Evolutionary conservation across 2,797 vertebrate species (phyloP), one percentile per base, ranked within the genome.

Genomic region (Sebastes umbrosus): DNA sequence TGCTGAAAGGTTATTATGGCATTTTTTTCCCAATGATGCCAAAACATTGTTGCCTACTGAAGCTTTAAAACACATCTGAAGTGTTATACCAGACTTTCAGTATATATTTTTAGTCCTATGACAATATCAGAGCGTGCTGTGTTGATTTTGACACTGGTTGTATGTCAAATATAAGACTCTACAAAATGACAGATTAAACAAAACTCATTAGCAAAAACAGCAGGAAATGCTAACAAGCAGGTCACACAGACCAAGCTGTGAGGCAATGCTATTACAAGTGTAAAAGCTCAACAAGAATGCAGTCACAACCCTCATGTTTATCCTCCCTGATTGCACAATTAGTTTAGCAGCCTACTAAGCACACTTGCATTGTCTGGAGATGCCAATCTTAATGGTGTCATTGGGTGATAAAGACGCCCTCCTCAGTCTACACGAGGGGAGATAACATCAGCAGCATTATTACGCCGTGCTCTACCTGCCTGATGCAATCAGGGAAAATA

Each of bases 401-500:
- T 13, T 87, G 83, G 87, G 80, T 85, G 91, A 93, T 86, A 88
- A 84, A 90, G 79, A 83, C 22, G 22, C 88, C 79, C 70, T 84
- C 79, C 67, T 84, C 77, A 52, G 87, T 81, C 86, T 65, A 34
- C 70, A 80, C 55, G 14, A 79, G 84, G 24, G 31, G 54, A 92
- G 92, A 95, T 94, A 94, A 84, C 77, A 86, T 92, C 89, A 90
- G 46, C 71, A 73, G 70, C 80, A 77, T 87, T 81, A 91, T 84
- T 84, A 84, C 73, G 39, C 81, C 4, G 50, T 24, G 69, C 74
- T 81, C 90, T 73, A 80, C 91, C 90, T 89, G 83, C 65, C 85
- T 93, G 92, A 95, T 87, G 85, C 90, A 93, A 94, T 95, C 92
- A 88, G 77, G n/a, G 73, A 82, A 69, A 82, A 86, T 89, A 87